Evolutionary conservation across 64 coral and sea anemone genomes (phyloP).

Genomic region (Actinia equina): DNA sequence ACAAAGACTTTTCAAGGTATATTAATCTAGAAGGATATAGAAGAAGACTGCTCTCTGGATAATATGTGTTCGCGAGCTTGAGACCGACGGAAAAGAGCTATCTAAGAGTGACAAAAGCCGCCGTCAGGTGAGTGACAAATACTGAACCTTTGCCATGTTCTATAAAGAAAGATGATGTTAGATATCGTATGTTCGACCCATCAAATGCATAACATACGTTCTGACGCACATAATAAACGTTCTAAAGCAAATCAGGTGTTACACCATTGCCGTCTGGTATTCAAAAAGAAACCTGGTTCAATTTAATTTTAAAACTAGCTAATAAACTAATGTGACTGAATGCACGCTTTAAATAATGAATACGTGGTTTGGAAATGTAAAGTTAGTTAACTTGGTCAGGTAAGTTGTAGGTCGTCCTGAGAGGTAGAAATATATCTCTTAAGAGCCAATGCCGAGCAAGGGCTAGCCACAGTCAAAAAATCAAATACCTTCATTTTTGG

Average conservation of each 20-base stretch:
- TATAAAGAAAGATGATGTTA: not conserved
- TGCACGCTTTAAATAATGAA: too few relatives aligned
- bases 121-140: not conserved
- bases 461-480: too few relatives aligned
- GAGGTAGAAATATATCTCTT: too few relatives aligned
- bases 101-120: not conserved
- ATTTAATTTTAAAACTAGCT: too few relatives aligned
- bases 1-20: not conserved
- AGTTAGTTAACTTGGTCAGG: too few relatives aligned
- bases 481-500: too few relatives aligned
- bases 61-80: not conserved
- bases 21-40: not conserved
- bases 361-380: too few relatives aligned
- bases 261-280: too few relatives aligned
- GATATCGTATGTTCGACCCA: not conserved
- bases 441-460: too few relatives aligned
- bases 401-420: too few relatives aligned
- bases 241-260: not conserved
- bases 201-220: not conserved
- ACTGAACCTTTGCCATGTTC: not conserved
- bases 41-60: not conserved
- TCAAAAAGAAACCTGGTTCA: too few relatives aligned
- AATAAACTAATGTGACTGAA: too few relatives aligned
- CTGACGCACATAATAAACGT: not conserved
- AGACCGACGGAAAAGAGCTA: not conserved